phyloP scores from a whole-genome alignment of 2,113 vertebrate genomes.

The Salminus brasiliensis region DNA sequence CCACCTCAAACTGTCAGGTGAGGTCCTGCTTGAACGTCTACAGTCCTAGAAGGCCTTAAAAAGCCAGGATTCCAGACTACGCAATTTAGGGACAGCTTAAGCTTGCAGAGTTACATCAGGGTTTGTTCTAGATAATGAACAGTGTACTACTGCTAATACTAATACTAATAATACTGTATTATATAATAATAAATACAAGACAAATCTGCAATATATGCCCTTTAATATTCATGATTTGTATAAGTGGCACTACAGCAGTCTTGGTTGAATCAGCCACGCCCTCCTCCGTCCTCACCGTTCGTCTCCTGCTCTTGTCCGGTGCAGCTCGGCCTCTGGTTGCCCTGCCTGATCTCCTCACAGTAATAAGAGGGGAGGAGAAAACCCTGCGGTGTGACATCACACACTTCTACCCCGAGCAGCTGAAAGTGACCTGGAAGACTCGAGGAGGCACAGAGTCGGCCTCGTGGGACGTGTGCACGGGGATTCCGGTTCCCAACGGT shows the following conservation, averaged over 20 bases:
- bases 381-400: conserved; percentile 63
- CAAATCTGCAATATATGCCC: no score
- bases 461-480: conserved; percentile 55
- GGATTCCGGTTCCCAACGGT: conserved; percentile 38
- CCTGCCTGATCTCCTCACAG: conserved; percentile 51
- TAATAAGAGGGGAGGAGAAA: conserved; percentile 62
- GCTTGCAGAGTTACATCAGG: no score
- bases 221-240: no score
- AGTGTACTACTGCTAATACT: no score
- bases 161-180: no score
- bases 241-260: no score
- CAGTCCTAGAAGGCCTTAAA: no score
- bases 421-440: conserved; percentile 59
- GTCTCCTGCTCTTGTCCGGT: neutral
- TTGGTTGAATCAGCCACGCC: no score
- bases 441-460: conserved; percentile 22
- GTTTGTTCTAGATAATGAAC: no score
- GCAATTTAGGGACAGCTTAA: no score
- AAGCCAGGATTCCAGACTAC: no score
- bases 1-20: conserved; percentile 64
- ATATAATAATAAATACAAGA: no score
- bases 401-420: conserved; percentile 63
- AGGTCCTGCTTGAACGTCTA: neutral
- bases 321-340: conserved; percentile 61
- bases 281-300: neutral